phyloP scores from a whole-genome alignment of 2,888 invertebrate species.

The Smittia sp. region DNA sequence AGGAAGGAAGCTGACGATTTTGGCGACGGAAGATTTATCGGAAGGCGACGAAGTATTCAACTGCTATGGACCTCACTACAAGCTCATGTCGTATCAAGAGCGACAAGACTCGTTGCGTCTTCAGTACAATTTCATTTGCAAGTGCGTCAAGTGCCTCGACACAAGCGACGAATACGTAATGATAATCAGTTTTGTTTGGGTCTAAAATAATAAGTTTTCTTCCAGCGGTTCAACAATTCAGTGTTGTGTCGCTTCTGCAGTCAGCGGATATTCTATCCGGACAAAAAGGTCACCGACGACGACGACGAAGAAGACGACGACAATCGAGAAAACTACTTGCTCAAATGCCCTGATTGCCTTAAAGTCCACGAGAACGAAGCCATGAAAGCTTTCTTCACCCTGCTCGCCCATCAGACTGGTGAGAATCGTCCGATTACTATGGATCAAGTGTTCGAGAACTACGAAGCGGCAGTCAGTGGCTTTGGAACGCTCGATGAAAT shows the following conservation, averaged over 20 bases:
- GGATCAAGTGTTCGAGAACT: slow-evolving; percentile 24
- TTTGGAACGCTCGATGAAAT: slow-evolving; percentile 30
- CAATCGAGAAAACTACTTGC: background rate
- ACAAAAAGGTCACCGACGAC: slow-evolving; percentile 14
- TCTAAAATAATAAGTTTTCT: background rate
- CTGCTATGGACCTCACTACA: slow-evolving; percentile 79
- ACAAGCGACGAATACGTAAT: slow-evolving; percentile 30
- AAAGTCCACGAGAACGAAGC: slow-evolving; percentile 30
- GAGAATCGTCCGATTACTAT: slow-evolving; percentile 15
- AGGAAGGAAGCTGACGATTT: slow-evolving; percentile 67
- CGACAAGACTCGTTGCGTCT: slow-evolving; percentile 54
- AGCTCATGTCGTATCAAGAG: slow-evolving; percentile 59
- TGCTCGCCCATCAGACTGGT: slow-evolving; percentile 33
- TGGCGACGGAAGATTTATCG: slow-evolving; percentile 63
- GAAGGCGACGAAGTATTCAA: slow-evolving; percentile 73
- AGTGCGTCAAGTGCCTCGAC: slow-evolving; percentile 31
- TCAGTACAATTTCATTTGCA: slow-evolving; percentile 35
- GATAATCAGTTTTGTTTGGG: background rate
- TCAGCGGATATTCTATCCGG: slow-evolving; percentile 30
- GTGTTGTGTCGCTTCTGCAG: slow-evolving; percentile 21
- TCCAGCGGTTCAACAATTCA: slow-evolving; percentile 32
- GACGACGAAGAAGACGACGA: slow-evolving; percentile 5
- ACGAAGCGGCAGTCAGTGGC: slow-evolving; percentile 3
- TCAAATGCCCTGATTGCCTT: slow-evolving; percentile 22
- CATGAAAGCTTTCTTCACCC: slow-evolving; percentile 29